phyloP scores from a whole-genome alignment of 2,113 vertebrate genomes.

The Colistium nudipinnis region DNA sequence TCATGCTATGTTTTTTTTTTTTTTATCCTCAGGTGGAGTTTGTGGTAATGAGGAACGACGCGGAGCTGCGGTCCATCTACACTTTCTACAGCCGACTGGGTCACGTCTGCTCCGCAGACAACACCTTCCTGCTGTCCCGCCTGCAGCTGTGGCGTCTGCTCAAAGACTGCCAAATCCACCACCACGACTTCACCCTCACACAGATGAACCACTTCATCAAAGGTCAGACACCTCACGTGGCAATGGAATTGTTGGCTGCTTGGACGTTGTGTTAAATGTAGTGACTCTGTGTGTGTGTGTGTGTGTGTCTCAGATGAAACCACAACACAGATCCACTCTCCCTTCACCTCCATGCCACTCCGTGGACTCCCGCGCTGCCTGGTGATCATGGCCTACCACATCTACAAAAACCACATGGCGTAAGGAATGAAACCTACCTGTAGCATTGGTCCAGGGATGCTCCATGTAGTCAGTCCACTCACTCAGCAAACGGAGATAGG shows the following conservation, averaged over 20 bases:
- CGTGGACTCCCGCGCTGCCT: conserved; percentile 85
- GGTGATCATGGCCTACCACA: conserved; percentile 83
- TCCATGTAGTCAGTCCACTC: neutral
- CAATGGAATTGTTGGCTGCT: neutral
- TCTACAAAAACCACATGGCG: conserved; percentile 81
- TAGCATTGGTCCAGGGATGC: neutral
- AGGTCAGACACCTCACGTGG: conserved; percentile 69
- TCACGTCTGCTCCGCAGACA: conserved; percentile 72
- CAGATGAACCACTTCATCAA: conserved; percentile 82
- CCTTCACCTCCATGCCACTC: conserved; percentile 81
- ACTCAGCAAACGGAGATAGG: too few species aligned
- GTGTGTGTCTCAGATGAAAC: conserved; percentile 67
- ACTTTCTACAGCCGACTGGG: conserved; percentile 89
- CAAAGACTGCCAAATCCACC: conserved; percentile 89
- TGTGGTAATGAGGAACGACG: conserved; percentile 80
- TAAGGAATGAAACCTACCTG: conserved; percentile 73
- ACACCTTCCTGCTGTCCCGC: conserved; percentile 83
- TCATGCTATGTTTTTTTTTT: neutral
- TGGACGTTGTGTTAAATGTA: neutral
- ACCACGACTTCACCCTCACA: conserved; percentile 78
- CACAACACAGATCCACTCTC: conserved; percentile 79
- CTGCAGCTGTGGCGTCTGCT: conserved; percentile 92
- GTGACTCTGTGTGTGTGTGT: too few species aligned
- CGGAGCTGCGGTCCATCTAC: conserved; percentile 84
- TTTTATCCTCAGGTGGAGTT: conserved; percentile 81